Base-by-base conservation (phyloP, 1,140 invertebrate species). In the Apis laboriosa region DNA sequence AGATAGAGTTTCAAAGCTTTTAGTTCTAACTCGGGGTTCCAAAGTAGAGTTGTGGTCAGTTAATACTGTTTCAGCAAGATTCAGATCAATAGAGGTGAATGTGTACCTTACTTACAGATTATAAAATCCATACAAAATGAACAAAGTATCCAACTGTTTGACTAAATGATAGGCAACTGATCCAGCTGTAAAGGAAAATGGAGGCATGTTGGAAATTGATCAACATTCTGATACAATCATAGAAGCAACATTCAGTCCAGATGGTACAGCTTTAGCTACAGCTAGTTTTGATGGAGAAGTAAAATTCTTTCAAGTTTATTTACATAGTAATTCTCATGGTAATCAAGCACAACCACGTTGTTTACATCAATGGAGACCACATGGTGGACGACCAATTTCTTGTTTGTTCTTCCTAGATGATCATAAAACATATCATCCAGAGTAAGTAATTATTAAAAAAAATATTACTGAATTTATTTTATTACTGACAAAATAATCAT, bases 361-460 rank as follows among this genome's bases (percentile, higher is more conserved):
- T 94, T 93, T 99, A 53, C 98, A 99, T 94, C 95, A 97, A 88
- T 99, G 98, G 98, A 96, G 96, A 89, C 98, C 98, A 2, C 98
- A 99, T 92, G 96, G 96, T 83, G 97, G 97, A 12, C 96, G 97
- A 91, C 96, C 98, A 0, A 95, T 99, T 61, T 97, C 97, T 19
- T 97, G 96, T 28, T 93, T 99, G 0, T 97, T 98, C 91, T 99
- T 99, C 93, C 95, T 99, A 3, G 98, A 99, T 93, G 98, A 99
- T 93, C 97, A 98, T 89, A 97, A 97, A 90, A 96, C 96, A 89
- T 96, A 96, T 80, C 96, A 96, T 90, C 95, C 97, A 56, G 97
- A 98, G 97, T 98, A 94, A 97, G 97, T 95, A 61, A 76, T 73
- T 64, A 64, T 82, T 56, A 81, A 60, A 72, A 34, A 34, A 13